These are phyloP conservation scores for Phytoseiulus persimilis DNA, from an alignment of 2,888 invertebrate genomes.

Conservation along the genomic window DNA sequence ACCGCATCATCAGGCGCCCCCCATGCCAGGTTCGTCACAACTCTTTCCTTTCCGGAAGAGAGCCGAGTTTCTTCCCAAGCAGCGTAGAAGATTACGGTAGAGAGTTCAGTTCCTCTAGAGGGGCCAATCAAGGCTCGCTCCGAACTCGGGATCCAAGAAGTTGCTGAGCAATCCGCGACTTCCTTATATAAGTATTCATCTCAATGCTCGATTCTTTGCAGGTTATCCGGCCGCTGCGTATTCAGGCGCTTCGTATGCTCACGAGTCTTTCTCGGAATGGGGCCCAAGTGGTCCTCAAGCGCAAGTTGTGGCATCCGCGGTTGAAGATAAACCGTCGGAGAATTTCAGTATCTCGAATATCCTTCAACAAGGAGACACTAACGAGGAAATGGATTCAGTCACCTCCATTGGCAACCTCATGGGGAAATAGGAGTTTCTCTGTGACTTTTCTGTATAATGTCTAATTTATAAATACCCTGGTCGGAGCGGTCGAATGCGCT, in stretches of 20 bases:
- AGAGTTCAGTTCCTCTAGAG: no score
- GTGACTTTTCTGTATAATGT: background rate
- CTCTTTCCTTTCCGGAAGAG: no score
- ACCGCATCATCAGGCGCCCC: background rate
- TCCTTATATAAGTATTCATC: no score
- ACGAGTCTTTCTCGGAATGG: conserved; percentile 27
- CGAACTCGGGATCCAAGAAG: no score
- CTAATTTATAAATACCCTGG: background rate
- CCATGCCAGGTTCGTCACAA: background rate
- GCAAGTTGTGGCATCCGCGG: conserved; percentile 1
- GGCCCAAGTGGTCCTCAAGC: conserved; percentile 19
- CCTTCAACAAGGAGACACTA: conserved; percentile 9
- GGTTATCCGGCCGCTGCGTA: conserved; percentile 35
- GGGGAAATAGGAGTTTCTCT: background rate
- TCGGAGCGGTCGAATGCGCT: background rate
- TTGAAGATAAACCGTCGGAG: conserved; percentile 19
- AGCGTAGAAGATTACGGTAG: no score
- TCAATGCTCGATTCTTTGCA: background rate
- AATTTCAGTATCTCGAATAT: conserved; percentile 32
- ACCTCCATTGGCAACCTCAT: conserved; percentile 32
- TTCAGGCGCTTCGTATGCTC: background rate
- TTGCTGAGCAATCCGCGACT: no score
- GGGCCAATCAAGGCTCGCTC: no score
- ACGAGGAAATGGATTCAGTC: conserved; percentile 30
- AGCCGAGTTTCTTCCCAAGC: no score